Conservation (phyloP, 2,113 vertebrate genomes). For the Megaceryle maxima region DNA sequence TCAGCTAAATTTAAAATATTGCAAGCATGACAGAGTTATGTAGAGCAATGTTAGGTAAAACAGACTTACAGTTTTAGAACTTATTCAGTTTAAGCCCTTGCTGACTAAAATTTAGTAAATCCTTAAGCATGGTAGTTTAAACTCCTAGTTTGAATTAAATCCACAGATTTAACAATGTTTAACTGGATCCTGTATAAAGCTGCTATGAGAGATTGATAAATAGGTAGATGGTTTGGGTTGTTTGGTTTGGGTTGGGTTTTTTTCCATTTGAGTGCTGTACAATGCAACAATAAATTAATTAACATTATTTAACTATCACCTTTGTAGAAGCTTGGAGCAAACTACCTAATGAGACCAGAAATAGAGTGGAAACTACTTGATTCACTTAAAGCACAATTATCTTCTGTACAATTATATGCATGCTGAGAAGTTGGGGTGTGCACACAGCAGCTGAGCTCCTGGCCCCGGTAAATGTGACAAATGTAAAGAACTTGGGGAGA, state of each 20-base stretch:
- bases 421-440: background rate
- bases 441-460: background rate
- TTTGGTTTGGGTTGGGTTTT: too few relatives aligned
- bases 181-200: background rate
- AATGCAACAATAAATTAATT: background rate
- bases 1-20: background rate
- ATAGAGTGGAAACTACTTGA: background rate
- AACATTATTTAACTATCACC: conserved; percentile 46
- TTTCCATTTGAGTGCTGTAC: background rate
- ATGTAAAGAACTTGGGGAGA: background rate
- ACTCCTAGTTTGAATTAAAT: background rate
- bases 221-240: background rate
- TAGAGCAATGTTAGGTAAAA: background rate
- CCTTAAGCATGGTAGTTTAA: background rate
- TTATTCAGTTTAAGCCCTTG: background rate
- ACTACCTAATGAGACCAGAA: conserved; percentile 41
- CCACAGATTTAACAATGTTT: background rate
- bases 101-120: background rate
- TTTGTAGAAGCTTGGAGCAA: conserved; percentile 36
- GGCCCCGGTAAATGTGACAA: background rate
- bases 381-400: conserved; percentile 13
- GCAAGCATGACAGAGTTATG: background rate
- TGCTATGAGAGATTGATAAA: conserved; percentile 32
- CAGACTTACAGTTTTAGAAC: background rate
- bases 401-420: background rate